Conservation (phyloP, 2,113 vertebrate species). For the Xiphias gladius region DNA sequence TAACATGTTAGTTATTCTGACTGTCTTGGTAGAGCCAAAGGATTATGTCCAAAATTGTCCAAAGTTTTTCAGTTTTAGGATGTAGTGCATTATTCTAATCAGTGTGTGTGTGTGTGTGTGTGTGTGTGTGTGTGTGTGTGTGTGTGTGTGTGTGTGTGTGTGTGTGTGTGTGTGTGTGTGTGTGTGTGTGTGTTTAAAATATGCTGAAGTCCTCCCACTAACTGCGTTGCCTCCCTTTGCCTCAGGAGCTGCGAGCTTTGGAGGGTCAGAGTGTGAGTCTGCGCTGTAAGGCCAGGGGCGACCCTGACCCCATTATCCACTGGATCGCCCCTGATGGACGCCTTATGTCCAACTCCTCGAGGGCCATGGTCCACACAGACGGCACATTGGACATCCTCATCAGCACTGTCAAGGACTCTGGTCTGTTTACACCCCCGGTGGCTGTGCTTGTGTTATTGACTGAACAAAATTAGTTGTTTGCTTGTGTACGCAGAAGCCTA, state of each 20-base stretch:
- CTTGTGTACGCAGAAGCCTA: slow-evolving; percentile 33
- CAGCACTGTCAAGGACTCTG: slow-evolving; percentile 96
- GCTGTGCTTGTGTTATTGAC: slow-evolving; percentile 55
- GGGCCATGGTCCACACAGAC: slow-evolving; percentile 91
- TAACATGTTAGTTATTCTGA: slow-evolving; percentile 1
- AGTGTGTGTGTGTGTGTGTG: background rate
- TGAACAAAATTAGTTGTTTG: slow-evolving; percentile 66
- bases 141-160: slow-evolving; percentile 1
- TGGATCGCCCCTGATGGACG: slow-evolving; percentile 99
- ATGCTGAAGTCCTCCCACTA: background rate
- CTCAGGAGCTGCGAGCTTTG: slow-evolving; percentile 91
- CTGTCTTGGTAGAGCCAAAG: background rate
- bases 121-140: background rate
- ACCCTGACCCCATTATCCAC: slow-evolving; percentile 96
- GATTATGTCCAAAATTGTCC: too few relatives aligned
- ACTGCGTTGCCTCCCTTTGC: slow-evolving; percentile 13
- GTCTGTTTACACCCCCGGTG: slow-evolving; percentile 66
- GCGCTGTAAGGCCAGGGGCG: slow-evolving; percentile 95
- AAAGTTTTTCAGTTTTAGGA: slow-evolving; percentile 2
- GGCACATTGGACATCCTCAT: slow-evolving; percentile 98
- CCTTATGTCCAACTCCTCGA: slow-evolving; percentile 95
- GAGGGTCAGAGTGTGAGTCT: slow-evolving; percentile 95
- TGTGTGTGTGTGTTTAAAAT: slow-evolving; percentile 2
- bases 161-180: slow-evolving; percentile 2
- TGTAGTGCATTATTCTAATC: background rate